Evolutionary conservation across 2,888 invertebrate species (phyloP), one percentile per base, ranked within the genome.

Genomic region (Archaeoteleia sp.): DNA sequence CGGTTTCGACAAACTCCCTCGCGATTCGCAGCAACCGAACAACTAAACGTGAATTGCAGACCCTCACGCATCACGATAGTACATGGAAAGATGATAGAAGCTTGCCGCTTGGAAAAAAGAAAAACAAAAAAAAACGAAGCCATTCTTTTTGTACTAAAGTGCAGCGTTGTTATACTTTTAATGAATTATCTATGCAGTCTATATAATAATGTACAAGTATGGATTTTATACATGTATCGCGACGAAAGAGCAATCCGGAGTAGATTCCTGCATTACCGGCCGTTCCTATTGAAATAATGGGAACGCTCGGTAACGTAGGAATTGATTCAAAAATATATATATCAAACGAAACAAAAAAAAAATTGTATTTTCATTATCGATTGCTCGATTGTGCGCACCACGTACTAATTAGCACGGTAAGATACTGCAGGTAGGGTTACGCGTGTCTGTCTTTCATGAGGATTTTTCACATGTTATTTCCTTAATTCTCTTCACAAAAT

Each of bases 141-240:
- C 43, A 34, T 51, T 40, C 73, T 79, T 82, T n/a, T 83, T 83
- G 83, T 83, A 83, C 83, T 83, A 82, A 83, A 83, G 83, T 83
- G 83, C 83, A 82, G 79, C 81, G 79, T 81, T 80, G 81, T 81
- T n/a, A 80, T 55, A 63, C 43, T 73, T 72, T 76, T 65, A 78
- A 78, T 77, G 74, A 79, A 78, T 81, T 79, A 77, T 68, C 78
- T 81, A 82, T 67, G 77, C 72, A 79, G 76, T 78, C 78, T 82
- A 82, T 79, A 75, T 71, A 72, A 76, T 73, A 74, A 78, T 78
- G 72, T 76, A 79, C 77, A 79, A 68, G 69, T 77, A 73, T 74
- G 72, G 70, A 75, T 82, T 74, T 75, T 75, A 75, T 79, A 79
- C 77, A 78, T 72, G 73, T 69, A 77, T 74, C 75, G 73, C 74